These are phyloP conservation scores for Sebastes hubbsi DNA, from an alignment of 2,797 vertebrate species.

Conservation along the genomic window DNA sequence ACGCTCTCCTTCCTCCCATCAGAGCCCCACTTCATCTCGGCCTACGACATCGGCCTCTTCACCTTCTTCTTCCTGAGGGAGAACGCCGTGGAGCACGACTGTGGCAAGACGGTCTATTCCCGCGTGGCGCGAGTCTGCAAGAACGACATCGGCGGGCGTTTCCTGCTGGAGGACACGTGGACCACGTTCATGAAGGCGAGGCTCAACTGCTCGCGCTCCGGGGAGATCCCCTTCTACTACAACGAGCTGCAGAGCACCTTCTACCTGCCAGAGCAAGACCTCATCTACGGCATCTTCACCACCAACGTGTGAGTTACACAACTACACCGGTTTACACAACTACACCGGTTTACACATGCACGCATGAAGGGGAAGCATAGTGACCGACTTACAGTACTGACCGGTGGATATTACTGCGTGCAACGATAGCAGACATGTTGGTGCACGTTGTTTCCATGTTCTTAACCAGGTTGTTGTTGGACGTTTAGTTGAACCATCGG, in stretches of 20 bases:
- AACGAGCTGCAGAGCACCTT: conserved; percentile 98
- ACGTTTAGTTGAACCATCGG: too few species aligned
- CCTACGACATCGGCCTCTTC: conserved; percentile 95
- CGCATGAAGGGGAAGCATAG: too few species aligned
- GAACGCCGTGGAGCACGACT: conserved; percentile 96
- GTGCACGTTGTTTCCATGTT: too few species aligned
- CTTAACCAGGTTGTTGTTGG: too few species aligned
- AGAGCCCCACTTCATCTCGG: conserved; percentile 98
- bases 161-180: conserved; percentile 98
- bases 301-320: conserved; percentile 92
- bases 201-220: conserved; percentile 96
- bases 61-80: conserved; percentile 98
- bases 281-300: conserved; percentile 97
- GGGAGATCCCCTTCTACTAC: conserved; percentile 97
- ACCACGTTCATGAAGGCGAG: conserved; percentile 98
- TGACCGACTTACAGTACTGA: too few species aligned
- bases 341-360: too few species aligned
- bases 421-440: accelerated
- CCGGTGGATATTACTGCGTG: too few species aligned
- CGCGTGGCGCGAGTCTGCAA: conserved; percentile 96
- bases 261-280: conserved; percentile 95
- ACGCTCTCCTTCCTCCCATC: conserved; percentile 6
- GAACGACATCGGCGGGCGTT: conserved; percentile 95
- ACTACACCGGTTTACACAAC: too few species aligned
- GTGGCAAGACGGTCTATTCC: conserved; percentile 95